Evolutionary conservation across 2,888 invertebrate genomes (phyloP), one percentile per base, ranked within the genome.

Genomic region (Tenthredo notha): DNA sequence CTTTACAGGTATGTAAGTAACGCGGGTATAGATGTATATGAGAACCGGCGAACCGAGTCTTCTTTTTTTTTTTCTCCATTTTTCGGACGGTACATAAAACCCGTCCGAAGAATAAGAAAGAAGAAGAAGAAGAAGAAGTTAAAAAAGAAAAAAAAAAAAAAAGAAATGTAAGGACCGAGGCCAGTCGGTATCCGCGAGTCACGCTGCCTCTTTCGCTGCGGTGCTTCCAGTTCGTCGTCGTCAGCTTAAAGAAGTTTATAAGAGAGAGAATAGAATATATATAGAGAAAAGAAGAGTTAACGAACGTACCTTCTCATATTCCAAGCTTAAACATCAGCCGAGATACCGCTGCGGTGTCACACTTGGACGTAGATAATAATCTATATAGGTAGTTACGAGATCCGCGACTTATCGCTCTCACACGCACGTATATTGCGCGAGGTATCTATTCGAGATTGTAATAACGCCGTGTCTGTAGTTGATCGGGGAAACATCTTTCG

Each of bases 311-410:
- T 75, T 75, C 75, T 75, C 75, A 25, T 43, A 15, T 75, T 75
- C 47, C 75, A 4, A 75, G 10, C 43, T 15, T 15, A 75, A 75
- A 9, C 37, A 33, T 72, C 33, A 33, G 18, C 10, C 47, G 12
- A 75, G 75, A 47, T 43, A 75, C 75, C 50, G 47, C 75, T 50
- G 75, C 75, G 75, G 75, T 75, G 75, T 75, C 47, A 75, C 75
- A 75, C 75, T 75, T 47, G 75, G 47, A 47, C 40, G 47, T 3
- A 75, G 75, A 70, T 40, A 29, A 25, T 25, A 29, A 67, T 33
- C 15, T 67, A 67, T 67, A n/a, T n/a, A n/a, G n/a, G n/a, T n/a
- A 33, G 54, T 54, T 54, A n/a, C 47, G 7, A 7, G 54, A 7
- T 54, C 18, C n/a, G 7, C 54, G 54, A 54, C 54, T 54, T 54